Conservation (phyloP, 2,888 invertebrate genomes). For the Serripes groenlandicus region DNA sequence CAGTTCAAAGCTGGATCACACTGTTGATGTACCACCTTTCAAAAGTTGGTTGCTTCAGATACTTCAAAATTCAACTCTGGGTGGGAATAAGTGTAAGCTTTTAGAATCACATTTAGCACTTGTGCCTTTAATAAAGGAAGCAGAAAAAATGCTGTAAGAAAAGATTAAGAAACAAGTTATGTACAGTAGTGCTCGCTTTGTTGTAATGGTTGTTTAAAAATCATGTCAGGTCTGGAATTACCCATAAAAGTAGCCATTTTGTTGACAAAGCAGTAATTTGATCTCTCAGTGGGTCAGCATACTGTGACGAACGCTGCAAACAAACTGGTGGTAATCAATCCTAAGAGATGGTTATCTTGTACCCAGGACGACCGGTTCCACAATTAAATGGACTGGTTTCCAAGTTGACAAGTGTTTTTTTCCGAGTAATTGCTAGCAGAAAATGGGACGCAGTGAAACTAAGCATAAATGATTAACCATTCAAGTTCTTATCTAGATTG, state of each 20-base stretch:
- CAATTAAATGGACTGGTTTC: conserved; percentile 36
- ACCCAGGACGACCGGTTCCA: conserved; percentile 11
- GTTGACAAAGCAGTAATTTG: conserved; percentile 13
- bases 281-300: conserved; percentile 20
- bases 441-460: conserved; percentile 40
- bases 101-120: no score
- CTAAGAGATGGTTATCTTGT: conserved; percentile 6
- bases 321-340: conserved; percentile 25
- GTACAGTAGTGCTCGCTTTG: no score
- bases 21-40: no score
- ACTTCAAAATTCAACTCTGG: no score
- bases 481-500: conserved; percentile 2
- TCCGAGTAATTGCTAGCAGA: conserved; percentile 27
- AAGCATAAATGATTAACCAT: conserved; percentile 32
- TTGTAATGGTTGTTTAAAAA: conserved; percentile 2
- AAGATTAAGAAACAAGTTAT: no score
- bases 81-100: no score
- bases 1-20: background rate
- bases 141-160: no score
- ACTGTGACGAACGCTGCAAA: background rate
- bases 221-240: conserved; percentile 3
- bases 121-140: no score
- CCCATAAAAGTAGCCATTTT: conserved; percentile 8
- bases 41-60: no score
- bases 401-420: conserved; percentile 24